Evolutionary conservation across 2,113 vertebrate genomes (phyloP).

Genomic region (Hypocryptadius cinnamomeus): DNA sequence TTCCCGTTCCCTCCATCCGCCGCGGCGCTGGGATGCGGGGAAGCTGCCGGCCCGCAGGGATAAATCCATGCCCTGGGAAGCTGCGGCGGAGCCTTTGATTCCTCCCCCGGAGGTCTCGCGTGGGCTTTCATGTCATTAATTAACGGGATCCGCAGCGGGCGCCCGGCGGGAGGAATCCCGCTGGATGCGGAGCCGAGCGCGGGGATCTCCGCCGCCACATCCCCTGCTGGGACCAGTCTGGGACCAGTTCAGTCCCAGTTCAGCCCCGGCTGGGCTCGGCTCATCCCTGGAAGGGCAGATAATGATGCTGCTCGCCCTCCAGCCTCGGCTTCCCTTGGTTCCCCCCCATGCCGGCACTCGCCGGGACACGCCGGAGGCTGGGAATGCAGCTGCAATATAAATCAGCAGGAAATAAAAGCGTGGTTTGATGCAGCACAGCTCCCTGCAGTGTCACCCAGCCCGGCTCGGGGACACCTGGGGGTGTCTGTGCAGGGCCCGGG

Average conservation of each 20-base stretch:
- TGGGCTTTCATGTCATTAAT: background rate
- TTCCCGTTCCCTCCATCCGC: background rate
- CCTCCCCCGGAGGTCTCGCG: background rate
- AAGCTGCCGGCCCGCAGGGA: fast-evolving
- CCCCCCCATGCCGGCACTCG: background rate
- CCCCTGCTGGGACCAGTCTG: fast-evolving
- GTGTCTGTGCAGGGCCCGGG: background rate
- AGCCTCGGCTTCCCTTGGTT: background rate
- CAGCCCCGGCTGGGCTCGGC: background rate
- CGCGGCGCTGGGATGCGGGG: fast-evolving
- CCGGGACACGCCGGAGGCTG: background rate
- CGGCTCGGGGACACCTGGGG: background rate
- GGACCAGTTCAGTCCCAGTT: background rate
- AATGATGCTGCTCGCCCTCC: background rate
- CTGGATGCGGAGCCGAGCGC: background rate
- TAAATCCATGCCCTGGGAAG: background rate
- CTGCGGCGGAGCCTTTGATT: background rate
- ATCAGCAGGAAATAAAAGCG: background rate
- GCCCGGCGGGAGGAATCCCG: background rate
- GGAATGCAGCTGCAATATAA: background rate
- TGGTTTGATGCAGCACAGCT: background rate
- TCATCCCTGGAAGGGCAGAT: background rate
- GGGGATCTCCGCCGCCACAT: background rate
- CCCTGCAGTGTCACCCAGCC: background rate
- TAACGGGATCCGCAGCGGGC: background rate